Evolutionary conservation across 2,888 invertebrate species (phyloP).

Genomic region (Andricus quercusramuli): DNA sequence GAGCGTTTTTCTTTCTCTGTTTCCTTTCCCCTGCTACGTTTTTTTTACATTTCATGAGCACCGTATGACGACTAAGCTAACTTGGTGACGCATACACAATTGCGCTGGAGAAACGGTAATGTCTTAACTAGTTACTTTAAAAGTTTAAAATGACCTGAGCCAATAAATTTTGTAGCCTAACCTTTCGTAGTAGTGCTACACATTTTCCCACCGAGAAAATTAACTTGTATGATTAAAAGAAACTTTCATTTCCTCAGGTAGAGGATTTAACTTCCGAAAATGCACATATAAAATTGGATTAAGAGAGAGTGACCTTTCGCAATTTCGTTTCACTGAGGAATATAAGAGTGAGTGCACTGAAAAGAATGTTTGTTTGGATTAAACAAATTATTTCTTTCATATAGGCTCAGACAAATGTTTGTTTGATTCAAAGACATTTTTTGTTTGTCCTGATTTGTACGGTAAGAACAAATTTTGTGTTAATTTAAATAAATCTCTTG

Average conservation of each 20-base stretch:
- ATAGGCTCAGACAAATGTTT: no score
- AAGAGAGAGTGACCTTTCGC: not conserved
- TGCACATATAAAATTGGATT: constrained; percentile 10
- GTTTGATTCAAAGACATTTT: no score
- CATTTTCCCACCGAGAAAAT: constrained; percentile 9
- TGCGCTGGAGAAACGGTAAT: not conserved
- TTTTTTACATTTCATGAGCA: constrained; percentile 4
- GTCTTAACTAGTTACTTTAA: constrained; percentile 28
- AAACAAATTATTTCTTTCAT: no score
- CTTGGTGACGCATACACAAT: not conserved
- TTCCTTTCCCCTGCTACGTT: not conserved
- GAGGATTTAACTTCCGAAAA: constrained; percentile 1
- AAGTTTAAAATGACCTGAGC: constrained; percentile 11
- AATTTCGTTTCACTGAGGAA: no score
- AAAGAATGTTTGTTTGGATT: no score
- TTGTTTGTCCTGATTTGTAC: no score
- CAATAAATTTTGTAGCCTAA: constrained; percentile 14
- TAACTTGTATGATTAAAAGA: constrained; percentile 24
- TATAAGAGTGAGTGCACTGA: no score
- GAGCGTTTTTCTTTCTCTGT: constrained; percentile 22
- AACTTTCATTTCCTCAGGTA: constrained; percentile 16
- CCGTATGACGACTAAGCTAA: not conserved
- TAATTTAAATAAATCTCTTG: no score
- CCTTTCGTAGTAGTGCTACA: constrained; percentile 4
- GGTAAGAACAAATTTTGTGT: no score